These are phyloP conservation scores for Choristoneura fumiferana DNA, from an alignment of 1,140 invertebrate genomes.

Conservation along the genomic window DNA sequence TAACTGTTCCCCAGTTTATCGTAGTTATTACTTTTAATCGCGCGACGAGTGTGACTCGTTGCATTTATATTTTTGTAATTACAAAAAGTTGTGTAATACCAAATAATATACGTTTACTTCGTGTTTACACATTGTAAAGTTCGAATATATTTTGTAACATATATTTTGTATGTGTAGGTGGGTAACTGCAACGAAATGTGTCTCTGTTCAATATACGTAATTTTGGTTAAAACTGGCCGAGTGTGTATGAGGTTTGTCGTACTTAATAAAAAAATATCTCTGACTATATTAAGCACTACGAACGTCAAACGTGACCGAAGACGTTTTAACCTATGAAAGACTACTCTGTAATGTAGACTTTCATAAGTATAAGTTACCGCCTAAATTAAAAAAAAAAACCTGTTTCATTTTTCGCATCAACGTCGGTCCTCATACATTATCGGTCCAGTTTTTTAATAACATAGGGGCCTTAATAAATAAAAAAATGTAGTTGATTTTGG, in stretches of 20 bases:
- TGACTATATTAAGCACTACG: too few relatives aligned
- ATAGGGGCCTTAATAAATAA: constrained; percentile 64
- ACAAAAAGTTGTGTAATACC: constrained; percentile 68
- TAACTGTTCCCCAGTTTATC: constrained; percentile 54
- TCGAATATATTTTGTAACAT: constrained; percentile 62
- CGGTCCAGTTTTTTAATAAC: constrained; percentile 30
- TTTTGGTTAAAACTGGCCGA: constrained; percentile 33
- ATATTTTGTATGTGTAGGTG: constrained; percentile 51
- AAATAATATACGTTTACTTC: constrained; percentile 67
- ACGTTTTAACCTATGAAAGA: too few relatives aligned
- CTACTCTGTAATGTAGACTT: too few relatives aligned
- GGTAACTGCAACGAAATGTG: constrained; percentile 55
- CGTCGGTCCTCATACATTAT: too few relatives aligned
- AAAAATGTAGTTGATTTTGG: constrained; percentile 43
- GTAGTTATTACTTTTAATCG: constrained; percentile 29
- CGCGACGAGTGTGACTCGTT: constrained; percentile 68
- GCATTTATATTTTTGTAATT: constrained; percentile 50
- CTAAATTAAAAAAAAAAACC: too few relatives aligned
- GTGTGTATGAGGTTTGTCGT: too few relatives aligned
- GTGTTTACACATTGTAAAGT: constrained; percentile 61
- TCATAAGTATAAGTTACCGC: too few relatives aligned
- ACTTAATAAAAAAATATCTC: constrained; percentile 5
- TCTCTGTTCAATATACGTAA: constrained; percentile 49
- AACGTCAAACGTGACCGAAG: too few relatives aligned
- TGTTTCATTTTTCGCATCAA: too few relatives aligned